Base-by-base conservation (phyloP, 2,888 invertebrate genomes). In the Leucania comma region DNA sequence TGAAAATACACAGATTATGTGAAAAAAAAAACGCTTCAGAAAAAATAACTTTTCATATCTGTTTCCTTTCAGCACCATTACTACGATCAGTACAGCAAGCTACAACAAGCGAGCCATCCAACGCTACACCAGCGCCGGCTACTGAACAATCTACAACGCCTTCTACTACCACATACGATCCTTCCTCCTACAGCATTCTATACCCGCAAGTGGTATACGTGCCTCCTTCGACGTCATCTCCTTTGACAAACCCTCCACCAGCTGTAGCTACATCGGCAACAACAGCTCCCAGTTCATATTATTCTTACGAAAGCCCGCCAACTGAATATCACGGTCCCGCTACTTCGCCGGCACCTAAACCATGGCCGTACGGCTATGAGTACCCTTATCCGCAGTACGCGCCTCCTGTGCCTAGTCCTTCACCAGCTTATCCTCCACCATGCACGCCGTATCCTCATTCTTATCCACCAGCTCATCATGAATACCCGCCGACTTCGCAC, bases 131-230 rank as follows among this genome's bases (percentile, higher is more conserved):
- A 20, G 60, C 84, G 5, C 62, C 86, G 9, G 67, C 88, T 6
- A 76, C 77, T 0, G 90, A 90, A 12, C 75, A 83, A 48, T 69
- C 82, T 22, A 51, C 81, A 62, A 79, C 83, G 38, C 75, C 85
- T 62, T 72, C 86, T 54, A 57, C 83, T 20, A 65, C 88, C 4
- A 50, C 72, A 17, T 88, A 86, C 51, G 90, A 92, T 22, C 57
- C 87, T 9, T 77, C 87, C 56, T 67, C 86, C 14, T 88, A 86
- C 64, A 70, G 76, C n/a, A 88, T 88, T 65, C 72, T 85, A 5
- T 87, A 81, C 72, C 80, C 84, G 0, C 73, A 74, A 83, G 82
- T 92, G 1, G 77, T 93, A 56, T 94, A 91, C 72, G 86, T 90
- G 46, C 83, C 92, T 8, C 81, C 87, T 32, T 73, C 88, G 3